Conservation (phyloP, 2,113 vertebrate species). For the Leucosticte australis region DNA sequence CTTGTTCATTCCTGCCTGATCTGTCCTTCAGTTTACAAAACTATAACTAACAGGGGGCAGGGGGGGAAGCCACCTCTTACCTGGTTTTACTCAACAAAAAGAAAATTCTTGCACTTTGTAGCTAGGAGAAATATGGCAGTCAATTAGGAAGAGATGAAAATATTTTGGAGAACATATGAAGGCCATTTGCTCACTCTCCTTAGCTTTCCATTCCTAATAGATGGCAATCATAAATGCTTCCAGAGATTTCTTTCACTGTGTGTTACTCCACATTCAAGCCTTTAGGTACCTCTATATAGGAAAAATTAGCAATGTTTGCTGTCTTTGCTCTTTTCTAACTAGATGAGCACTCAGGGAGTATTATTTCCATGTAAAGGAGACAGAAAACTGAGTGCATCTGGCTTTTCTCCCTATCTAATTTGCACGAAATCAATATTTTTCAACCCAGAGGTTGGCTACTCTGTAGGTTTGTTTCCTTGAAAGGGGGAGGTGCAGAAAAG, state of each 20-base stretch:
- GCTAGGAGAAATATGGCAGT: neutral
- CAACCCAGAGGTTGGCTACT: constrained; percentile 18
- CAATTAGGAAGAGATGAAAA: neutral
- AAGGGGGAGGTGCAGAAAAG: neutral
- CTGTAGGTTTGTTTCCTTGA: neutral
- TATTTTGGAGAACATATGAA: constrained; percentile 38
- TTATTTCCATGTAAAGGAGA: constrained; percentile 21
- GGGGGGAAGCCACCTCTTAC: neutral
- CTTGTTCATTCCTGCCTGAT: constrained; percentile 19
- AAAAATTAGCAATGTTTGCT: neutral
- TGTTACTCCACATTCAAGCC: neutral
- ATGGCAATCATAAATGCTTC: constrained; percentile 32
- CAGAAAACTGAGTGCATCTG: constrained; percentile 42
- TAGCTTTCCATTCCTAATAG: constrained; percentile 19
- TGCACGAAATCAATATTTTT: constrained; percentile 63
- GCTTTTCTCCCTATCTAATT: constrained; percentile 6
- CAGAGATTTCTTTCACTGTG: constrained; percentile 1
- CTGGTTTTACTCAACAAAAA: neutral
- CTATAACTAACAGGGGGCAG: neutral
- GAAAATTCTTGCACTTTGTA: neutral
- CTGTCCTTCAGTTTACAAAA: neutral
- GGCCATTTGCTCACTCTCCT: constrained; percentile 17
- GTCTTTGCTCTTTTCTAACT: constrained; percentile 9
- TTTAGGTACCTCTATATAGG: constrained; percentile 4
- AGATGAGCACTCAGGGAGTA: constrained; percentile 15